Evolutionary conservation across 2,113 vertebrate genomes (phyloP).

Genomic region (Callipepla squamata): DNA sequence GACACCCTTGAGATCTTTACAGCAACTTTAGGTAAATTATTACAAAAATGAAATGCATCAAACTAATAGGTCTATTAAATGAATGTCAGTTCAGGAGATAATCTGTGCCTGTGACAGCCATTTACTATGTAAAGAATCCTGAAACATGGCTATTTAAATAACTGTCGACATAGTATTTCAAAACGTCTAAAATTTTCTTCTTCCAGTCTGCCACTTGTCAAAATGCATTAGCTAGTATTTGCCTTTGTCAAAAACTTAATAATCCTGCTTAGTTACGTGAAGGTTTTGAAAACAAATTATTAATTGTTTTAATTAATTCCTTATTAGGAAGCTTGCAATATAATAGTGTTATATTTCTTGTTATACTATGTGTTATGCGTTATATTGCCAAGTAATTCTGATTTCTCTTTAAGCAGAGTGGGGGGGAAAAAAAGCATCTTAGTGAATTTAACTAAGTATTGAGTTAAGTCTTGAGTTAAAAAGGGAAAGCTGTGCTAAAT

Average conservation of each 20-base stretch:
- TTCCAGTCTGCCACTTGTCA: neutral
- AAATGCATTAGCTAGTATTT: neutral
- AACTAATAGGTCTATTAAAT: slow-evolving; percentile 13
- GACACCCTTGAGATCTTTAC: neutral
- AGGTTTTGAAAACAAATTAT: neutral
- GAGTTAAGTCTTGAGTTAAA: neutral
- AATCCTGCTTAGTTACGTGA: neutral
- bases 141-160: slow-evolving; percentile 18
- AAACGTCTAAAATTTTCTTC: neutral
- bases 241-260: neutral
- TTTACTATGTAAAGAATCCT: neutral
- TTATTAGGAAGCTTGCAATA: neutral
- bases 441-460: neutral
- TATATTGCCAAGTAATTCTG: neutral
- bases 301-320: too few relatives aligned
- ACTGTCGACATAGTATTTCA: neutral
- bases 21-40: neutral
- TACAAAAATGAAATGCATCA: slow-evolving; percentile 13
- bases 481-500: slow-evolving; percentile 3
- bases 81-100: neutral
- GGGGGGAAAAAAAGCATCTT: neutral
- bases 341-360: slow-evolving; percentile 13
- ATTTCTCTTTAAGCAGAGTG: neutral
- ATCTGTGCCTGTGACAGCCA: neutral
- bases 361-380: neutral